Percentiles rank a stretch among this genome's conserved stretches.
These are phyloP conservation scores for Campylorhamphus procurvoides DNA, from an alignment of 2,113 vertebrate species.

Conservation along the genomic window DNA sequence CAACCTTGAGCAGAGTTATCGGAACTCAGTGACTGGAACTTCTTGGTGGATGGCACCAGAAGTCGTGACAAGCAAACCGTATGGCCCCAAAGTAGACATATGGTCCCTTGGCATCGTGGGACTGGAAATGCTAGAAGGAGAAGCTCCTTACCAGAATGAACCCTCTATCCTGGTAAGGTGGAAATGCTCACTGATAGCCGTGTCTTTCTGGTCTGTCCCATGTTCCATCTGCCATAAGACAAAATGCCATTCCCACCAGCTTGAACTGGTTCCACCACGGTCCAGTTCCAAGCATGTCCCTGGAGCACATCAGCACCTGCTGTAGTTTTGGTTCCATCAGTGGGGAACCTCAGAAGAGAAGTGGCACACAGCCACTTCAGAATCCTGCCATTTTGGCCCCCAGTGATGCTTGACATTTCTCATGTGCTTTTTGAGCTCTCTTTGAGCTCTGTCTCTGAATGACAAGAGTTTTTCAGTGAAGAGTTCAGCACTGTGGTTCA, in stretches of 20 bases:
- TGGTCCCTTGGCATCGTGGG: constrained; percentile 98
- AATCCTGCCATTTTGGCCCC: not conserved
- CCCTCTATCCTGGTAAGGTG: not conserved
- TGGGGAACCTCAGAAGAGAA: not conserved
- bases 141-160: constrained; percentile 9
- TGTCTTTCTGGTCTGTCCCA: not conserved
- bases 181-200: not conserved
- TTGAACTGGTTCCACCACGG: not conserved
- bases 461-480: too few species aligned
- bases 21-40: constrained; percentile 94
- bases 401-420: not conserved
- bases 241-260: not conserved
- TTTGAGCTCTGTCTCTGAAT: too few species aligned
- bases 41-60: constrained; percentile 98
- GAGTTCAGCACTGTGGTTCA: too few species aligned
- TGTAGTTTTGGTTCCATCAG: not conserved
- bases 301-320: not conserved
- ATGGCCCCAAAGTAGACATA: constrained; percentile 95
- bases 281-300: not conserved
- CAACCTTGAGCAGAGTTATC: constrained; percentile 94
- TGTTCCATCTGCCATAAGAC: not conserved
- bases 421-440: too few species aligned
- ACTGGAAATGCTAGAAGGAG: constrained; percentile 97
- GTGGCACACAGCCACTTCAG: not conserved
- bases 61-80: constrained; percentile 89